phyloP scores from a whole-genome alignment of 2,113 vertebrate species.

The Uria aalge region DNA sequence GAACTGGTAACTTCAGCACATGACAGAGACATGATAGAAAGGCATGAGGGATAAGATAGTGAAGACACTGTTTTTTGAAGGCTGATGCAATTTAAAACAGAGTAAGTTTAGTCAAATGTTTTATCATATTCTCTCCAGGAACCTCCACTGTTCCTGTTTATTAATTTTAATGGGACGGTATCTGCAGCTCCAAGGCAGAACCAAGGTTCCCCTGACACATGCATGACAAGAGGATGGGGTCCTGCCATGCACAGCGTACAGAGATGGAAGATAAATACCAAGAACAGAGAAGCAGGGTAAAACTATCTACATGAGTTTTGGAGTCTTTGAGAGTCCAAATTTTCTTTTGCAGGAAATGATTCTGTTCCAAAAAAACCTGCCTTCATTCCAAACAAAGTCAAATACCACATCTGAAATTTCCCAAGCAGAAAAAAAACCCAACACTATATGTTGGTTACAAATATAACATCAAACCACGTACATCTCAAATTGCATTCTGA shows the following conservation, averaged over 20 bases:
- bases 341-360: neutral
- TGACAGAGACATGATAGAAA: neutral
- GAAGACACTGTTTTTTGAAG: neutral
- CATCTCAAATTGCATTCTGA: neutral
- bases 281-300: neutral
- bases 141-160: neutral
- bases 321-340: neutral
- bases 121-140: neutral
- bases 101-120: neutral
- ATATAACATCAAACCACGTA: neutral
- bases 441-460: neutral
- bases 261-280: neutral
- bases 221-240: neutral
- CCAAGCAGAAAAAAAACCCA: neutral
- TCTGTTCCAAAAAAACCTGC: neutral
- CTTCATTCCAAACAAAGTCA: neutral
- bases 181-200: neutral
- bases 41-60: neutral
- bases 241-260: neutral
- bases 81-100: constrained; percentile 6
- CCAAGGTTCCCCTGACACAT: neutral
- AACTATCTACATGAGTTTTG: neutral
- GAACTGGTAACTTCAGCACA: neutral
- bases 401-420: neutral
- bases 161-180: constrained; percentile 24